Percentiles rank a stretch among this genome's conserved stretches.
Evolutionary conservation across 2,797 vertebrate genomes (phyloP).

Genomic region (Chaenodraco wilsoni): DNA sequence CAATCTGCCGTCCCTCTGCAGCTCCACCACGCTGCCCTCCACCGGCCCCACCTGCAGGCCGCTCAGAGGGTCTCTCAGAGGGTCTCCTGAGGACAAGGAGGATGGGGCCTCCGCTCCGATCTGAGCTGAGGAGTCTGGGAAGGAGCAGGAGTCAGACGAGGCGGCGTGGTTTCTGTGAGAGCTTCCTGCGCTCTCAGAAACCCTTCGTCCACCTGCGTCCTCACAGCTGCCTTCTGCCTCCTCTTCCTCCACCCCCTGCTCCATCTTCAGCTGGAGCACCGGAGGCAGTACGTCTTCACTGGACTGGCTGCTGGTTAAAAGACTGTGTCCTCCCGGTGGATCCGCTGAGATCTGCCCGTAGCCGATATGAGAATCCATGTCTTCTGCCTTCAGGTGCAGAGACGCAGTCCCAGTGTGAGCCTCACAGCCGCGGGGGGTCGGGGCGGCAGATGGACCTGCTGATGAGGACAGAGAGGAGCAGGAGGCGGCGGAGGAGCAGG

Average conservation of each 20-base stretch:
- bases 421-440: constrained; percentile 39
- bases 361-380: constrained; percentile 75
- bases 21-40: constrained; percentile 69
- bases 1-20: constrained; percentile 78
- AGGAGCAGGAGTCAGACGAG: constrained; percentile 59
- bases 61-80: constrained; percentile 65
- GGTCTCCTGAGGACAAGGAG: constrained; percentile 77
- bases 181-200: constrained; percentile 62
- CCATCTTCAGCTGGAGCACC: constrained; percentile 86
- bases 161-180: constrained; percentile 17
- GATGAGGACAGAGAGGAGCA: constrained; percentile 86
- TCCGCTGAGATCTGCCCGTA: constrained; percentile 67
- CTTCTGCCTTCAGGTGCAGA: constrained; percentile 87
- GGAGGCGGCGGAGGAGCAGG: constrained; percentile 79
- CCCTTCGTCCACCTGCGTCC: constrained; percentile 72
- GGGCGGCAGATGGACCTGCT: constrained; percentile 68
- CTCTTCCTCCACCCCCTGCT: constrained; percentile 77
- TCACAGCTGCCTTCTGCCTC: constrained; percentile 39
- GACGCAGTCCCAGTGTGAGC: constrained; percentile 29
- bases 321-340: constrained; percentile 57
- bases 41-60: constrained; percentile 59
- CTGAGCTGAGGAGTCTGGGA: constrained; percentile 76
- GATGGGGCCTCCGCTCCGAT: constrained; percentile 60
- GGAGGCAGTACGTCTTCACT: constrained; percentile 62
- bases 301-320: constrained; percentile 41